phyloP scores from a whole-genome alignment of 2,888 invertebrate species.

The Drosophila borborema region DNA sequence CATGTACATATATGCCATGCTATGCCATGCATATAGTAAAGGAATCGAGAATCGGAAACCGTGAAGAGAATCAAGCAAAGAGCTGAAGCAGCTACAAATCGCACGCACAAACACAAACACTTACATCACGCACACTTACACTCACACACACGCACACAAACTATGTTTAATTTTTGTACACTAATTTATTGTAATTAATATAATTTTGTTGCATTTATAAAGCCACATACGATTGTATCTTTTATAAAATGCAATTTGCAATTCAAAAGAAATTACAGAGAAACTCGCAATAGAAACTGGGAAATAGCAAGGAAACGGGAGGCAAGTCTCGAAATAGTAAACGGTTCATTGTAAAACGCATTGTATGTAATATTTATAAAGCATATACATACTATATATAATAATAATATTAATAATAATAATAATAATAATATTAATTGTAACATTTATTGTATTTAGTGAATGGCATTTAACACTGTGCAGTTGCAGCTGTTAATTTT shows the following conservation, averaged over 20 bases:
- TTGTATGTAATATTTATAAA: slow-evolving; percentile 65
- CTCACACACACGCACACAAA: slow-evolving; percentile 30
- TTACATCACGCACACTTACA: slow-evolving; percentile 36
- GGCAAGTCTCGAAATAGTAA: slow-evolving; percentile 21
- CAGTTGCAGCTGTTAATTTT: slow-evolving; percentile 69
- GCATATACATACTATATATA: slow-evolving; percentile 60
- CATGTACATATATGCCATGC: slow-evolving; percentile 4
- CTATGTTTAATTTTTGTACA: slow-evolving; percentile 58
- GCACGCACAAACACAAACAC: slow-evolving; percentile 28
- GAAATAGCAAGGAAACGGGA: slow-evolving; percentile 13
- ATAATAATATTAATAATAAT: slow-evolving; percentile 28
- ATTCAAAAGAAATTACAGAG: slow-evolving; percentile 27
- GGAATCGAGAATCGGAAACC: not conserved
- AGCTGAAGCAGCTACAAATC: slow-evolving; percentile 40
- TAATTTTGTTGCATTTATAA: slow-evolving; percentile 60
- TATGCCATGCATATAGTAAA: slow-evolving; percentile 2
- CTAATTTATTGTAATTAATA: slow-evolving; percentile 65
- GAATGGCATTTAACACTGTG: slow-evolving; percentile 81
- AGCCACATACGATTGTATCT: slow-evolving; percentile 45
- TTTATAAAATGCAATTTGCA: slow-evolving; percentile 39
- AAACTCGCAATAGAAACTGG: slow-evolving; percentile 57
- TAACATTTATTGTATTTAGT: slow-evolving; percentile 72
- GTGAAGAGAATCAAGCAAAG: slow-evolving; percentile 6
- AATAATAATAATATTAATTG: slow-evolving; percentile 54
- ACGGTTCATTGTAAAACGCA: slow-evolving; percentile 53